Evolutionary conservation across 2,797 vertebrate genomes (phyloP).

Genomic region (Esox masquinongy): DNA sequence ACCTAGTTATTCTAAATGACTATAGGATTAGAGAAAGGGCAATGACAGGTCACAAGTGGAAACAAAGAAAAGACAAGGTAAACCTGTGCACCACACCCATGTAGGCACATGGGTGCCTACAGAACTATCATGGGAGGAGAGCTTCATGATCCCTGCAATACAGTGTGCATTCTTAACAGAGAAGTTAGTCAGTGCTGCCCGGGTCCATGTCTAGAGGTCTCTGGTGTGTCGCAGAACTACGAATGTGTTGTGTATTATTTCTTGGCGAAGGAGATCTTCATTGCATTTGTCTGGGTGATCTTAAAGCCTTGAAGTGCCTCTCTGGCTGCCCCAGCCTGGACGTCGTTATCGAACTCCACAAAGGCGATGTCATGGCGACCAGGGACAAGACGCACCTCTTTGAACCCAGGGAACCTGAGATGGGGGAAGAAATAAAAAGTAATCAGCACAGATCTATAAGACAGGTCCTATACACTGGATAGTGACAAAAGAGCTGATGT

Average conservation of each 20-base stretch:
- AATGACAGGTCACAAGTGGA: neutral
- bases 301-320: slow-evolving; percentile 93
- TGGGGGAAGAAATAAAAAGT: neutral
- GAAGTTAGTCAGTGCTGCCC: neutral
- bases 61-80: neutral
- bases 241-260: slow-evolving; percentile 82
- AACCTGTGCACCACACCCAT: neutral
- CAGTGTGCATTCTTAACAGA: neutral
- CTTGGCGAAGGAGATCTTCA: slow-evolving; percentile 97
- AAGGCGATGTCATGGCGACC: slow-evolving; percentile 94
- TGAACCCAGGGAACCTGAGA: slow-evolving; percentile 90
- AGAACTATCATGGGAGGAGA: neutral
- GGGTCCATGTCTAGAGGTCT: neutral
- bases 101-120: neutral
- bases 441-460: slow-evolving; percentile 5
- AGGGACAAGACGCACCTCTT: slow-evolving; percentile 91
- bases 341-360: slow-evolving; percentile 94
- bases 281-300: slow-evolving; percentile 91
- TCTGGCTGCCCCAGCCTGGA: slow-evolving; percentile 87
- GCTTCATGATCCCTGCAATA: neutral
- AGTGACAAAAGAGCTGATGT: neutral
- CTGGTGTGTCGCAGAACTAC: neutral
- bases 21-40: neutral
- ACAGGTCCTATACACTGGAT: neutral
- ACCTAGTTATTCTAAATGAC: neutral